Evolutionary conservation across 1,140 invertebrate genomes (phyloP).

Genomic region (Polypedilum vanderplanki): DNA sequence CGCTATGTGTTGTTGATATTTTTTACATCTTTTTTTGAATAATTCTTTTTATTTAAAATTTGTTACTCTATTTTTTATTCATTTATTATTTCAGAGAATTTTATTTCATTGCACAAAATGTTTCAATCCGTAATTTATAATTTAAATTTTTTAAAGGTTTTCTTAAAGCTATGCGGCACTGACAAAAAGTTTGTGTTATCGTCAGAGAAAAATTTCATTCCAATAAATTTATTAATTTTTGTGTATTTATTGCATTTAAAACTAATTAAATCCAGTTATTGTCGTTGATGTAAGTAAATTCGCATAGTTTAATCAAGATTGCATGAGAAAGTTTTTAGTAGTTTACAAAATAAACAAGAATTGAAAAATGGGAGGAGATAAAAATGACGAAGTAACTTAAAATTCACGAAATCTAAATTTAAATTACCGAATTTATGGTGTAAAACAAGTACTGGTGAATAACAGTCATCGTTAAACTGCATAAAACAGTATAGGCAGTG

Average conservation of each 20-base stretch:
- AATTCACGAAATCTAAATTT: background rate
- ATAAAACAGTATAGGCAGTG: background rate
- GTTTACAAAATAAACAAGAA: background rate
- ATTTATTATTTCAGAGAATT: no score
- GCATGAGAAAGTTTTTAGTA: background rate
- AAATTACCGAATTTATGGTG: background rate
- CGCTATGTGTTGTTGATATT: constrained; percentile 41
- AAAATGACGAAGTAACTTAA: constrained; percentile 10
- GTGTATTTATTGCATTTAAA: background rate
- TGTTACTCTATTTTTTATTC: no score
- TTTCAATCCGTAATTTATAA: no score
- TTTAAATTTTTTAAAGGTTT: no score
- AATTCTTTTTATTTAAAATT: no score
- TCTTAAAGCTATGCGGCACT: no score
- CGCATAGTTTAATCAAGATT: background rate
- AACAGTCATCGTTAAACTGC: background rate
- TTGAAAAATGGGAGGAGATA: background rate
- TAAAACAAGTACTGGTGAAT: background rate
- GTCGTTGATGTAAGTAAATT: background rate
- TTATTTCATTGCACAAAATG: no score
- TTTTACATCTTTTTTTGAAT: no score
- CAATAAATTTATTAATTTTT: background rate
- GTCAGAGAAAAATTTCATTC: no score
- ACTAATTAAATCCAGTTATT: constrained; percentile 3
- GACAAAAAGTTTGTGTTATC: no score